Base-by-base conservation (phyloP, 2,797 vertebrate genomes). In the Xiphophorus birchmanni region DNA sequence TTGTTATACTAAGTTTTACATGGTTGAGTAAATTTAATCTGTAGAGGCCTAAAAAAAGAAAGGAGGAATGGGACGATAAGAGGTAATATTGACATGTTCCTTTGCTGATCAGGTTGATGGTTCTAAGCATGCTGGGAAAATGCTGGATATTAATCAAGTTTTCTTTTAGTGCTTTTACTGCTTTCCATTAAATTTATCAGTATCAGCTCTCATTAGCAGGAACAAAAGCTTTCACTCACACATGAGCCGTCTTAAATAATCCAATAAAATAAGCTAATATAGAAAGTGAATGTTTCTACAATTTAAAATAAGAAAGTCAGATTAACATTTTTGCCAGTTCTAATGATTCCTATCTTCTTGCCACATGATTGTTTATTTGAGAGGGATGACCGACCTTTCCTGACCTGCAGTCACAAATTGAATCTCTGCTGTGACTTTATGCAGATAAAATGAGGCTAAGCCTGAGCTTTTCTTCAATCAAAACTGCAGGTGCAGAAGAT, bases 21-120 rank as follows among this genome's bases (percentile, higher is more conserved):
- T 72, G 76, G 79, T 58, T 26, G 18, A 86, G 84, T 87, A 82
- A 29, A 81, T 48, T 75, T 76, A 72, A 90, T 82, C 85, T 6
- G 1, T 73, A 67, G 40, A 71, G 8, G 77, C 47, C 74, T 52
- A 21, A 79, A 47, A 77, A 81, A 88, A 88, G 74, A 73, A 74
- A 74, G 54, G 69, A 12, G 10, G 54, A 13, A 12, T n/a, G 54
- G 26, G 54, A n/a, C 72, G 65, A 82, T 71, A 15, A 84, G 74
- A 77, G 54, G 40, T 77, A 73, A 85, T 86, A 81, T 88, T 87
- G 82, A 84, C 72, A 77, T 77, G 50, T 32, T 67, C 29, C 50
- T 52, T 54, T 12, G 42, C 76, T 79, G 78, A 79, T 86, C 67
- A 82, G 37, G 44, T 37, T 11, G 72, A 23, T 84, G 74, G 67